Conservation (phyloP, 2,113 vertebrate species). For the Bufo gargarizans region DNA sequence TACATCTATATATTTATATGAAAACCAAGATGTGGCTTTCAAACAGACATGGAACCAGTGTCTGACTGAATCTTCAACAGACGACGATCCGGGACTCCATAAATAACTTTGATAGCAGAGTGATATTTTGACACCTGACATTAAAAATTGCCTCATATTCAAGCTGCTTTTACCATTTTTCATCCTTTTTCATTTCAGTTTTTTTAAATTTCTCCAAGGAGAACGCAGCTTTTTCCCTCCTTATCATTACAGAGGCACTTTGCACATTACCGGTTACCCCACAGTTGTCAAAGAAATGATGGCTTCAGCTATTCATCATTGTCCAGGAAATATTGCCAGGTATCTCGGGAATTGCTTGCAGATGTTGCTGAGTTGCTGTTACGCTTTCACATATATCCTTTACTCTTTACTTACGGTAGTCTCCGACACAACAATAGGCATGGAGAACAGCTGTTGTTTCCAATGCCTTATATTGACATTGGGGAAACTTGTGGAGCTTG, state of each 20-base stretch:
- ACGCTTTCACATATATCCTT: constrained; percentile 26
- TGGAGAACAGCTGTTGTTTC: constrained; percentile 22
- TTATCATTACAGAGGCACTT: constrained; percentile 37
- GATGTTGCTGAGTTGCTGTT: constrained; percentile 52
- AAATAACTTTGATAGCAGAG: constrained; percentile 24
- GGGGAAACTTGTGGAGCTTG: not conserved
- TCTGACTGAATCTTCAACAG: not conserved
- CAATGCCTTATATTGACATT: constrained; percentile 15
- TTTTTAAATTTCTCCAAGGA: constrained; percentile 43
- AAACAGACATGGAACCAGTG: not conserved
- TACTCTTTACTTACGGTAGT: constrained; percentile 3
- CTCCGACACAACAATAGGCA: constrained; percentile 16
- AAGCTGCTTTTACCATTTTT: constrained; percentile 42
- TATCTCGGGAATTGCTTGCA: constrained; percentile 40
- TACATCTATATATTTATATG: not conserved
- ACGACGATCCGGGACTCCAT: constrained; percentile 1
- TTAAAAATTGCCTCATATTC: constrained; percentile 42
- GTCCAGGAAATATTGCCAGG: constrained; percentile 23
- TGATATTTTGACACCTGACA: constrained; percentile 42
- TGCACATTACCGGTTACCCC: constrained; percentile 31
- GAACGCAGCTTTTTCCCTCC: not conserved
- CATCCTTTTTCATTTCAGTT: constrained; percentile 39
- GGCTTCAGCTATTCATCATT: constrained; percentile 46
- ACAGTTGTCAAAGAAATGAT: constrained; percentile 40
- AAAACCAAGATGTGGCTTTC: constrained; percentile 10